Conservation (phyloP, 1,140 invertebrate species). For the Saccostrea echinata region DNA sequence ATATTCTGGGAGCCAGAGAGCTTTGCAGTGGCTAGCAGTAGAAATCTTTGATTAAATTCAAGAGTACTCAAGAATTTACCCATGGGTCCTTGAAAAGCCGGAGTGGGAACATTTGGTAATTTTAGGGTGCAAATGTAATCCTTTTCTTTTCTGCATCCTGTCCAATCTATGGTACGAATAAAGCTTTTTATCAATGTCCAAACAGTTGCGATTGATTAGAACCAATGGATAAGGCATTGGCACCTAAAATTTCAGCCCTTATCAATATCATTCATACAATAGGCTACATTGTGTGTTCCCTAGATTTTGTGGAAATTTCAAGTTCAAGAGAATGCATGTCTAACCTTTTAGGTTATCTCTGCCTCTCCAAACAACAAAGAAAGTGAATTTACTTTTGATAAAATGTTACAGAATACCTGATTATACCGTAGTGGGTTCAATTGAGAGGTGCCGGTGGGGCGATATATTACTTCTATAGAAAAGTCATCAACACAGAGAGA, state of each 20-base stretch:
- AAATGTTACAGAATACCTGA: constrained; percentile 39
- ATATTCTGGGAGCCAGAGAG: constrained; percentile 19
- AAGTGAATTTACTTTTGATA: constrained; percentile 35
- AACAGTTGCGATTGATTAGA: constrained; percentile 32
- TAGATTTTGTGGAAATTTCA: constrained; percentile 28
- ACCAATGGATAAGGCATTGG: constrained; percentile 32
- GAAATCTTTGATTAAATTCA: constrained; percentile 6
- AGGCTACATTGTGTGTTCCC: constrained; percentile 28
- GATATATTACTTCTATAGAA: constrained; percentile 38
- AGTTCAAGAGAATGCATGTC: constrained; percentile 38
- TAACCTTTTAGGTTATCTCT: constrained; percentile 35
- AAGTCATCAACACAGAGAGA: constrained; percentile 16
- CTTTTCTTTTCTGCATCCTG: constrained; percentile 38
- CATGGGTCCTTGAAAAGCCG: constrained; percentile 7
- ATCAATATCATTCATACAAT: constrained; percentile 39
- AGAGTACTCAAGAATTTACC: constrained; percentile 23
- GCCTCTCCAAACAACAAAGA: constrained; percentile 34
- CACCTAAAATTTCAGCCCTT: constrained; percentile 32
- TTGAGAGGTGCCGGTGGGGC: constrained; percentile 20
- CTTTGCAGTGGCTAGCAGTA: neutral
- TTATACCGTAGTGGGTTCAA: constrained; percentile 37
- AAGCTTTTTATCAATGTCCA: constrained; percentile 39
- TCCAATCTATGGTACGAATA: constrained; percentile 7
- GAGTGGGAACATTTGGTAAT: constrained; percentile 18
- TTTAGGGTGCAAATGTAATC: constrained; percentile 37